Evolutionary conservation across 2,888 invertebrate species (phyloP), one percentile per base, ranked within the genome.

Genomic region (Leptinotarsa rubiginosa): DNA sequence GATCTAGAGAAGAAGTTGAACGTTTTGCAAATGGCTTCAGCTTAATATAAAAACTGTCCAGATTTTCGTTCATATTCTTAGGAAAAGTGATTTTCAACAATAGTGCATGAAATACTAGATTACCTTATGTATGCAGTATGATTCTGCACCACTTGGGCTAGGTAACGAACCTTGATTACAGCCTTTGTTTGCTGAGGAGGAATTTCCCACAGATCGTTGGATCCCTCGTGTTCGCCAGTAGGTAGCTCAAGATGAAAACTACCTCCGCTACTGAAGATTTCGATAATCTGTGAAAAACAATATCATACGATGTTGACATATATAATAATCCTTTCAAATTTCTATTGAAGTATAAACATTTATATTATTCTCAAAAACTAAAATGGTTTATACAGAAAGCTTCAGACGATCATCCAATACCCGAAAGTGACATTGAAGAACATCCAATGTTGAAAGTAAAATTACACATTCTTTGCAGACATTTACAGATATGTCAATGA

Each of bases 221-320:
- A 93, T 71, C 95, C 96, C 85, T 95, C 94, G 75, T 91, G 89
- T 77, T 93, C 93, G 69, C 94, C 95, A 75, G 89, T 90, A 74
- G 98, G 96, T 85, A 97, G 88, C 88, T 96, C 96, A 82, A 98
- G 90, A 88, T 94, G 94, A 88, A 98, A 94, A 85, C 96, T 95
- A 68, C 95, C 94, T 75, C 96, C 97, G 87, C 96, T 97, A 85
- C 94, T 94, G 88, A 94, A 95, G 81, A 95, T 93, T 89, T 95
- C 95, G 77, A 92, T 89, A 85, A 95, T 92, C 93, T 93, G 86
- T 16, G 66, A 50, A 62, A 62, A 62, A 62, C 31, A 62, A 62
- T 41, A n/a, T 41, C 41, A 41, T 41, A 41, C 10, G 41, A 41
- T 41, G 41, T 41, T 41, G 41, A 41, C 41, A 41, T 31, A 31